Evolutionary conservation across 2,797 vertebrate species (phyloP).

Genomic region (Masticophis lateralis): DNA sequence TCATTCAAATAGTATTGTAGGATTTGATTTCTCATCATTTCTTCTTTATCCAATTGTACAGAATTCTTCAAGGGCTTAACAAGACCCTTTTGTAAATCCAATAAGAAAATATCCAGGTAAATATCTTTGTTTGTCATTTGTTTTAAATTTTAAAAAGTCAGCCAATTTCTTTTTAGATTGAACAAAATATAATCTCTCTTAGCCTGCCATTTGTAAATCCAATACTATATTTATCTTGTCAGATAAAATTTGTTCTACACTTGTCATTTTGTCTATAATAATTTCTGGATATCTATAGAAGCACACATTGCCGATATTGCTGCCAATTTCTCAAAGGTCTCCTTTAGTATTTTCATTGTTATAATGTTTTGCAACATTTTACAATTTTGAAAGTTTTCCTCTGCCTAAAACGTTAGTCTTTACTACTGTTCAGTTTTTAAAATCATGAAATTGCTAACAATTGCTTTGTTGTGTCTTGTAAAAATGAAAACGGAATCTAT

Average conservation of each 20-base stretch:
- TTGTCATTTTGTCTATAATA: neutral
- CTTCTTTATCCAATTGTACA: neutral
- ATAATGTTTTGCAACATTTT: neutral
- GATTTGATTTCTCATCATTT: neutral
- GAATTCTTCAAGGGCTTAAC: neutral
- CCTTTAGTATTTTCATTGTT: neutral
- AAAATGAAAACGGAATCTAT: neutral
- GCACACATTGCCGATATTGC: neutral
- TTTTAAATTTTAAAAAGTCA: neutral
- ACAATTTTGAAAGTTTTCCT: neutral
- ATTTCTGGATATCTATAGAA: neutral
- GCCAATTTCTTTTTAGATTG: neutral
- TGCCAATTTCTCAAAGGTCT: neutral
- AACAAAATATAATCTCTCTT: neutral
- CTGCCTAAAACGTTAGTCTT: neutral
- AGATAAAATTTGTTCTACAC: neutral
- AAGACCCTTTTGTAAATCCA: neutral
- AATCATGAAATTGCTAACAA: neutral
- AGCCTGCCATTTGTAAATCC: neutral
- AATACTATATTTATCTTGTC: neutral
- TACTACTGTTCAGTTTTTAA: neutral
- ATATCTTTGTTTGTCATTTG: neutral
- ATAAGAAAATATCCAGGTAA: neutral
- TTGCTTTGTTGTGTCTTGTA: neutral
- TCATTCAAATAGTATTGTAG: neutral